Conservation (phyloP, 2,113 vertebrate genomes). For the Clarias magur region DNA sequence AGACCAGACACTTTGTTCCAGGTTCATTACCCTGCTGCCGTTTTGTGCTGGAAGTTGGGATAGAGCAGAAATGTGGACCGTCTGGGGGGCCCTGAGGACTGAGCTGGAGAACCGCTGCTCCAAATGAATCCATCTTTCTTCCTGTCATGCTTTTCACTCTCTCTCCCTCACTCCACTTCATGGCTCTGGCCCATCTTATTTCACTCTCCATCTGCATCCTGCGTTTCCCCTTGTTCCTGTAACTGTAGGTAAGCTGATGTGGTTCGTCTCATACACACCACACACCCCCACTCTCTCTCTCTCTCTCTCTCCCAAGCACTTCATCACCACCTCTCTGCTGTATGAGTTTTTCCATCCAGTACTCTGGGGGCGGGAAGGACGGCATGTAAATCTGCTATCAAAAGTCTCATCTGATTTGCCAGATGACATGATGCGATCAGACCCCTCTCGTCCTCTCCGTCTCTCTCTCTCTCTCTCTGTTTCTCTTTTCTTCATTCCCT, state of each 20-base stretch:
- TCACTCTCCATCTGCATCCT: slow-evolving; percentile 16
- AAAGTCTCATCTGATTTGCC: slow-evolving; percentile 39
- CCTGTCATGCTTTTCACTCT: background rate
- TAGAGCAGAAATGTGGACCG: background rate
- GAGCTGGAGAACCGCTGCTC: background rate
- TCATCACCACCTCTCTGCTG: slow-evolving; percentile 39
- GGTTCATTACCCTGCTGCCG: slow-evolving; percentile 7
- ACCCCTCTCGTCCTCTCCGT: background rate
- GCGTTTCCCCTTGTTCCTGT: background rate
- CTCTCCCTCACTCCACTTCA: background rate
- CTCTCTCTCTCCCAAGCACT: background rate
- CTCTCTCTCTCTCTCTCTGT: background rate
- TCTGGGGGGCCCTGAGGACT: background rate
- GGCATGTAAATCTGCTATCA: slow-evolving; percentile 45
- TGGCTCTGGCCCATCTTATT: slow-evolving; percentile 8
- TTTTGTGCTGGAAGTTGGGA: background rate
- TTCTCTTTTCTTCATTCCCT: slow-evolving; percentile 40
- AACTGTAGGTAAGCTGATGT: background rate
- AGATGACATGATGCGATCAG: slow-evolving; percentile 36
- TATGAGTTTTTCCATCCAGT: slow-evolving; percentile 49
- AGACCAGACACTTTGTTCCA: slow-evolving; percentile 8
- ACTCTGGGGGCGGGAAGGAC: slow-evolving; percentile 20
- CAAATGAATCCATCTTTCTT: slow-evolving; percentile 36
- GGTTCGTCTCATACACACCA: background rate
- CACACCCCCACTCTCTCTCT: background rate